Base-by-base conservation (phyloP, 1,140 invertebrate species). In the Fopius arisanus region DNA sequence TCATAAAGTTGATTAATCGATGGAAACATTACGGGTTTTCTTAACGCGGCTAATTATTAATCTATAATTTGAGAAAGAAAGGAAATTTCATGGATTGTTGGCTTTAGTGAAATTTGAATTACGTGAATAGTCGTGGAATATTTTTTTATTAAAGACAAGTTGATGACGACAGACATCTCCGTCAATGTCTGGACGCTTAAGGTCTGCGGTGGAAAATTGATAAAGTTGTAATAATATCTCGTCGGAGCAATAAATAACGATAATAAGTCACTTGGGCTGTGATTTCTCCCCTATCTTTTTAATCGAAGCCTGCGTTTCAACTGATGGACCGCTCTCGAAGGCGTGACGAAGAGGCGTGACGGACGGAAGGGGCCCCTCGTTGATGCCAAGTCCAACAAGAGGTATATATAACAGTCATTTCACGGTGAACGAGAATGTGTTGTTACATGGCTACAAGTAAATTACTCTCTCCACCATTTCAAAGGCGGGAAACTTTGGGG, bases 141-240 rank as follows among this genome's bases (percentile, higher is more conserved):
- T n/a, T n/a, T n/a, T n/a, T n/a, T n/a, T n/a, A n/a, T n/a, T n/a
- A n/a, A n/a, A n/a, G n/a, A n/a, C n/a, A 51, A 66, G 65, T 70
- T 75, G 69, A 75, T 75, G 72, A 71, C 70, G 54, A 69, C 19
- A 62, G 69, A 75, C 71, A 71, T 75, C 37, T 37, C 51, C 74
- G 67, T 62, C 31, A 71, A 70, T 71, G 33, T 12, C 33, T 12
- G 12, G 9, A 2, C 1, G 33, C 12, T 12, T 3, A 1, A 3
- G 33, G 9, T 37, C 9, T 37, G 19, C 43, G n/a, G n/a, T 19
- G 2, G n/a, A 19, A 19, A 21, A 51, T 51, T 19, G 43, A 51
- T 51, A 51, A 51, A 51, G 3, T 16, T 2, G 43, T 19, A 51
- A 51, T 51, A 51, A 51, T 51, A 51, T 51, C 1, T 19, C 6